Evolutionary conservation across 1,140 invertebrate genomes (phyloP).

Genomic region (Samia ricini): DNA sequence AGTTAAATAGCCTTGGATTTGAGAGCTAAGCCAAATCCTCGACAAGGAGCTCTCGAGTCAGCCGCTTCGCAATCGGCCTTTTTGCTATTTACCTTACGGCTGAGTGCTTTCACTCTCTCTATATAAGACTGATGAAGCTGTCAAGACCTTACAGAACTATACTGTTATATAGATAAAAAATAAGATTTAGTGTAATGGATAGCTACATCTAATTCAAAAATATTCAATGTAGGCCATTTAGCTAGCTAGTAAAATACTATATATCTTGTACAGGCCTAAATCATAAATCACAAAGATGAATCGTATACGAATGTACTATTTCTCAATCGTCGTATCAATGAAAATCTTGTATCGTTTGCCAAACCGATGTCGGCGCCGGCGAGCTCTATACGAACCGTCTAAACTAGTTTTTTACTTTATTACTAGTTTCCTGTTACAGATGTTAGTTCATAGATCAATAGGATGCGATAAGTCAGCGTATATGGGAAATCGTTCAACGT

Average conservation of each 20-base stretch:
- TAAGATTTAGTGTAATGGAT: too few relatives aligned
- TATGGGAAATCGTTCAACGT: too few relatives aligned
- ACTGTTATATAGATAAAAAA: too few relatives aligned
- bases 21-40: too few relatives aligned
- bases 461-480: background rate
- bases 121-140: too few relatives aligned
- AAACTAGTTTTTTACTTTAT: background rate
- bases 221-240: background rate
- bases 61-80: too few relatives aligned
- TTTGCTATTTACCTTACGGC: too few relatives aligned
- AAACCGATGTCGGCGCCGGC: background rate
- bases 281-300: background rate
- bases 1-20: too few relatives aligned
- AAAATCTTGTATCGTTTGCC: background rate
- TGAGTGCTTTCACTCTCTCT: too few relatives aligned
- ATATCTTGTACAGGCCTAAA: background rate
- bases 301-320: background rate
- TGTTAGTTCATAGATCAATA: background rate
- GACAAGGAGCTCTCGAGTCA: too few relatives aligned
- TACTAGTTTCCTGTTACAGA: background rate
- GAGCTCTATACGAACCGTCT: background rate
- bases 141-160: too few relatives aligned
- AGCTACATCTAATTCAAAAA: too few relatives aligned
- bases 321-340: background rate
- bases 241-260: background rate